Conservation (phyloP, 2,797 vertebrate species). For the Hozukius guyotensis region DNA sequence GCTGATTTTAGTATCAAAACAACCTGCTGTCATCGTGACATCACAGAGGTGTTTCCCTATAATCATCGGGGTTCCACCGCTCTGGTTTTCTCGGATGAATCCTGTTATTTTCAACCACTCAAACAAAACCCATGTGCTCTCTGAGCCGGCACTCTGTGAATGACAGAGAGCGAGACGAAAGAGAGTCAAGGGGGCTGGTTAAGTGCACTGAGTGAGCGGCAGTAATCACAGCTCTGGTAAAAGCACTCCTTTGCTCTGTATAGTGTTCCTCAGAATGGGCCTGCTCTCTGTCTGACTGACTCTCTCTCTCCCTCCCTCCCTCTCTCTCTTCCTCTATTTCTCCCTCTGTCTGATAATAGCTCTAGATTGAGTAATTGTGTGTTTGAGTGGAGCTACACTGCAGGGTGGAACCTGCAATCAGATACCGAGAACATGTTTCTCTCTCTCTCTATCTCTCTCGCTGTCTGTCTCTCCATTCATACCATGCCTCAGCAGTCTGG, state of each 20-base stretch:
- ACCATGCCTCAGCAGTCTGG: conserved; percentile 59
- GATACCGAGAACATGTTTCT: conserved; percentile 62
- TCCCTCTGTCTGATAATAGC: conserved; percentile 81
- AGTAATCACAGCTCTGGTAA: conserved; percentile 86
- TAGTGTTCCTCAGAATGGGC: conserved; percentile 68
- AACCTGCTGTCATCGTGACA: conserved; percentile 36
- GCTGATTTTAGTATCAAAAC: conserved; percentile 12
- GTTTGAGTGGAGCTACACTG: conserved; percentile 82
- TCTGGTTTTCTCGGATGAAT: conserved; percentile 62
- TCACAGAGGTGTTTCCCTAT: conserved; percentile 62
- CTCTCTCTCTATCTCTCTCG: conserved; percentile 20
- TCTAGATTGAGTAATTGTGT: conserved; percentile 86
- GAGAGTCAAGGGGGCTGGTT: conserved; percentile 75
- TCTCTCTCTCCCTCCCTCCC: conserved; percentile 41
- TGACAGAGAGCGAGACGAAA: conserved; percentile 70
- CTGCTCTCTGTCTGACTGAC: conserved; percentile 40
- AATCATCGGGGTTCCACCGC: conserved; percentile 63
- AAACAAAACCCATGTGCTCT: conserved; percentile 50
- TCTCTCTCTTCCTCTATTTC: conserved; percentile 53
- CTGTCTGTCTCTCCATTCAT: conserved; percentile 66
- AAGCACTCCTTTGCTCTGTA: conserved; percentile 76
- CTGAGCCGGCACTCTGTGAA: conserved; percentile 67
- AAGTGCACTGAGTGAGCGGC: conserved; percentile 79
- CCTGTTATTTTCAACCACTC: conserved; percentile 76
- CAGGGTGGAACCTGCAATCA: conserved; percentile 84